Evolutionary conservation across 2,113 vertebrate genomes (phyloP).

Genomic region (Globicephala melas): DNA sequence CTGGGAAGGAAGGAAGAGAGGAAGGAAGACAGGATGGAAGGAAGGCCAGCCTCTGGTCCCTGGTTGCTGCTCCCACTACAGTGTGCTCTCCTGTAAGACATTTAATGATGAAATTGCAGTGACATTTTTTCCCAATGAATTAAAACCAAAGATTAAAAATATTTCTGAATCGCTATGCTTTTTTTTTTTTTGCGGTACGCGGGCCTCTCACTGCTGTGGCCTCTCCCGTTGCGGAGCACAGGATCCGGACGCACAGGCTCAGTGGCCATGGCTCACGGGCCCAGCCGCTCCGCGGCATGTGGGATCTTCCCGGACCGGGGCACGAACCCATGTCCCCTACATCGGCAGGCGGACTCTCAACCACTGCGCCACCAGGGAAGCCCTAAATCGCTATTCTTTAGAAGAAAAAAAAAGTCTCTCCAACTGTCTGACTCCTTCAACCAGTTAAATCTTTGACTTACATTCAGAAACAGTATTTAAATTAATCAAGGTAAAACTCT

Average conservation of each 20-base stretch:
- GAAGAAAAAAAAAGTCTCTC: neutral
- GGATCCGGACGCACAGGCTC: too few species aligned
- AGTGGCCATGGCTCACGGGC: too few species aligned
- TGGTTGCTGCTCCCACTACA: neutral
- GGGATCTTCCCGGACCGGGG: too few species aligned
- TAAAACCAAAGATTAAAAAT: conserved; percentile 53
- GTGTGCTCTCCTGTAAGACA: neutral
- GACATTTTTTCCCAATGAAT: neutral
- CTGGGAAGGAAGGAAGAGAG: neutral
- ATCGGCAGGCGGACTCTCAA: too few species aligned
- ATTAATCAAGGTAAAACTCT: conserved; percentile 51
- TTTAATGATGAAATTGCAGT: neutral
- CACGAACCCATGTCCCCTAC: too few species aligned
- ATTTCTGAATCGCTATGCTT: conserved; percentile 52
- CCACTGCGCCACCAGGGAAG: too few species aligned
- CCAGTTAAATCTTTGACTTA: conserved; percentile 56
- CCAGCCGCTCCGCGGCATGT: too few species aligned
- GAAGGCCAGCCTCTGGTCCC: neutral
- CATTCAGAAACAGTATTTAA: conserved; percentile 46
- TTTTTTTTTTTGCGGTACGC: neutral
- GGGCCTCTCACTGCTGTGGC: too few species aligned
- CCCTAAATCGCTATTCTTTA: conserved; percentile 23
- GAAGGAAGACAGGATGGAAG: too few species aligned
- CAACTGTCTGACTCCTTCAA: conserved; percentile 45
- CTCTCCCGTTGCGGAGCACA: too few species aligned